Conservation (phyloP, 2,113 vertebrate species). For the Perca flavescens region DNA sequence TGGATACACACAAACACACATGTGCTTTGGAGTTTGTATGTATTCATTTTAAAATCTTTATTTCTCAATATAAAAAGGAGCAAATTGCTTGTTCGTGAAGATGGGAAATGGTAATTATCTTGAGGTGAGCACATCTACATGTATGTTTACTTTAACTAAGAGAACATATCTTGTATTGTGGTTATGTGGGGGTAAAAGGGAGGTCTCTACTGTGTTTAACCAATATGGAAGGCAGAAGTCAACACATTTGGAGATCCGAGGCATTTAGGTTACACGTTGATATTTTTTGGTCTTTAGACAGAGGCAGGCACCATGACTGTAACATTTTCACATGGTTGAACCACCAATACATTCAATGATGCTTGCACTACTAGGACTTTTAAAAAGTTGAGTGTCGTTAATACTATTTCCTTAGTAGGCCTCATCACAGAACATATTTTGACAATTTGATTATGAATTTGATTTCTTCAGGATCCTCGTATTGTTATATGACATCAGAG, state of each 20-base stretch:
- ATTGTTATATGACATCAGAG: too few relatives aligned
- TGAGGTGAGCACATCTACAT: background rate
- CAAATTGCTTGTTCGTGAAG: background rate
- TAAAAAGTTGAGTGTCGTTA: too few relatives aligned
- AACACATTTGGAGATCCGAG: background rate
- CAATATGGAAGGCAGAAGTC: background rate
- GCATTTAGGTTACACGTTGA: background rate
- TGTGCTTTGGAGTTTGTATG: constrained; percentile 1
- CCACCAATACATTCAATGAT: background rate
- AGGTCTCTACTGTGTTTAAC: background rate
- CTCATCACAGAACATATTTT: too few relatives aligned
- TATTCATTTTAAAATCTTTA: background rate
- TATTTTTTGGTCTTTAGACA: background rate
- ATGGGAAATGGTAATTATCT: background rate
- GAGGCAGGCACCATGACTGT: background rate
- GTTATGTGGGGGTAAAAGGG: background rate
- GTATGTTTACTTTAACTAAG: background rate
- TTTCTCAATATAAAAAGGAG: background rate
- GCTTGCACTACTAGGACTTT: background rate
- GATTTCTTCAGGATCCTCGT: background rate
- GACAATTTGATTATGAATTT: too few relatives aligned
- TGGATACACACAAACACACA: constrained; percentile 25
- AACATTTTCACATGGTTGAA: background rate
- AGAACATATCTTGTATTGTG: background rate
- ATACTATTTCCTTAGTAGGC: background rate